Conservation (phyloP, 2,888 invertebrate species). For the Ferdinandea cuprea region DNA sequence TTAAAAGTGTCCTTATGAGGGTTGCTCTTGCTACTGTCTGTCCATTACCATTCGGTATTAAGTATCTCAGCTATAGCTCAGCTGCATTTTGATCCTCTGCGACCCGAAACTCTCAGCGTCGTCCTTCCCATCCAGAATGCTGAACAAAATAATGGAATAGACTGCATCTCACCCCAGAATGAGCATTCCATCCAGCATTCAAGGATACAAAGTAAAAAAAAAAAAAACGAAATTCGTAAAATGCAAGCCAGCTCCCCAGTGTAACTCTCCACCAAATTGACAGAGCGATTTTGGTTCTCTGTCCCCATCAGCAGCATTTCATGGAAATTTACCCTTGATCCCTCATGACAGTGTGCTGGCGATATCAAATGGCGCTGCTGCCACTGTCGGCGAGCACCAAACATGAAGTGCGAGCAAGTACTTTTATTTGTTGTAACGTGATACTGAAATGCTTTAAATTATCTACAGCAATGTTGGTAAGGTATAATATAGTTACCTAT, state of each 20-base stretch:
- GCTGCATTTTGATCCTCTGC: slow-evolving; percentile 15
- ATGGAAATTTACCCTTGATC: slow-evolving; percentile 59
- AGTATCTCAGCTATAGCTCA: slow-evolving; percentile 11
- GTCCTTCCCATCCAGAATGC: slow-evolving; percentile 9
- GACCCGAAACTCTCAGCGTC: slow-evolving; percentile 34
- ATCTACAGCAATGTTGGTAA: slow-evolving; percentile 28
- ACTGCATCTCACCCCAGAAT: not conserved
- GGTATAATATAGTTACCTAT: no score
- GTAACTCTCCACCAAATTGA: slow-evolving; percentile 11
- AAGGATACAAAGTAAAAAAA: slow-evolving; percentile 28
- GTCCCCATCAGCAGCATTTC: slow-evolving; percentile 4
- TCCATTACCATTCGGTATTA: slow-evolving; percentile 16
- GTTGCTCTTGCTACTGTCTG: not conserved
- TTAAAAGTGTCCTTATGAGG: slow-evolving; percentile 18
- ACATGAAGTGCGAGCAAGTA: not conserved
- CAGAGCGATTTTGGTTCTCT: not conserved
- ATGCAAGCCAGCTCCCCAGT: slow-evolving; percentile 49
- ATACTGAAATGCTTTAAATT: slow-evolving; percentile 57
- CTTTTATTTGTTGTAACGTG: slow-evolving; percentile 35
- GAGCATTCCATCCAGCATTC: not conserved
- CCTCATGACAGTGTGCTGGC: not conserved
- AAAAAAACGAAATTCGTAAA: slow-evolving; percentile 35
- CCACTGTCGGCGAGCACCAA: not conserved
- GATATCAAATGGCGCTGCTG: not conserved
- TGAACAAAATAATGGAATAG: not conserved